Evolutionary conservation across 2,797 vertebrate genomes (phyloP).

Genomic region (Eospalax fontanierii): DNA sequence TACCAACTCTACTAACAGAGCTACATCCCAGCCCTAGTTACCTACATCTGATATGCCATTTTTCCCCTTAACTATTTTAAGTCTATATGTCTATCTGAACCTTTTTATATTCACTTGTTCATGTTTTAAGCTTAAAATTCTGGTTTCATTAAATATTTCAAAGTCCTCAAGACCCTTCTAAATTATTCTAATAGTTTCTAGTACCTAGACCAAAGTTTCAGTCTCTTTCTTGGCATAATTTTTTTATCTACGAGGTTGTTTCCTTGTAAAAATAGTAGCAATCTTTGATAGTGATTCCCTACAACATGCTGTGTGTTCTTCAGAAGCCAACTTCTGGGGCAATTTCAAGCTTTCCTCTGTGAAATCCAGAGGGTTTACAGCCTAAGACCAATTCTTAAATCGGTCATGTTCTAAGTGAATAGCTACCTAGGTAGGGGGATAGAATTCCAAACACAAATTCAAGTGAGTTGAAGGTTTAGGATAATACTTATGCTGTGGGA

Average conservation of each 20-base stretch:
- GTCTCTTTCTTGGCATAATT: background rate
- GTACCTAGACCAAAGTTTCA: background rate
- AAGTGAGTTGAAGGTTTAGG: background rate
- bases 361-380: background rate
- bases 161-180: conserved; percentile 1
- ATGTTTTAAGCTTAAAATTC: background rate
- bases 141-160: conserved; percentile 4
- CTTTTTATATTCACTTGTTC: background rate
- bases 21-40: background rate
- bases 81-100: background rate
- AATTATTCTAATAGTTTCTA: background rate
- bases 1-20: background rate
- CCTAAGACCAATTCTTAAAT: background rate
- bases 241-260: conserved; percentile 2
- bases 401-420: conserved; percentile 6
- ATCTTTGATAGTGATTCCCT: background rate
- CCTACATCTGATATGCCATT: background rate
- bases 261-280: background rate
- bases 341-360: background rate
- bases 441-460: conserved; percentile 20
- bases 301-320: background rate
- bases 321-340: background rate
- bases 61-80: conserved; percentile 2
- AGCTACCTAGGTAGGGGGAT: background rate
- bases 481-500: background rate